Conservation (phyloP, 1,140 invertebrate genomes). For the Calosoma granatense region DNA sequence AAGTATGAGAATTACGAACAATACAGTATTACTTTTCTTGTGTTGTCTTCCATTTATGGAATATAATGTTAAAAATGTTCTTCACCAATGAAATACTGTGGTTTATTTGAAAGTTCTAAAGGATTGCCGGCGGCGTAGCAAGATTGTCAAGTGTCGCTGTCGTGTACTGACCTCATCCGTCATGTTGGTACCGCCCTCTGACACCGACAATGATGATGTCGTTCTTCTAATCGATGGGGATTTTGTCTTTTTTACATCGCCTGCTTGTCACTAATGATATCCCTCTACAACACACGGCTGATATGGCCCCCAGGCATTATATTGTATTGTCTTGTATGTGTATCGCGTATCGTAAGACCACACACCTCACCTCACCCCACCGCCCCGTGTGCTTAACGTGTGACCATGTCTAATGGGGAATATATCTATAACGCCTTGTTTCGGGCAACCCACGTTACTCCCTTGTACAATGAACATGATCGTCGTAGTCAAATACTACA, state of each 20-base stretch:
- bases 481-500: too few relatives aligned
- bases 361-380: neutral
- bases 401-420: neutral
- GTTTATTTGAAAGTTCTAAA: too few relatives aligned
- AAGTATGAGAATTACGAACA: too few relatives aligned
- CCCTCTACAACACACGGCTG: neutral
- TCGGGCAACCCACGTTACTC: too few relatives aligned
- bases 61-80: too few relatives aligned
- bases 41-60: too few relatives aligned
- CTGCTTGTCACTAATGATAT: slow-evolving; percentile 5
- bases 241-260: slow-evolving; percentile 8
- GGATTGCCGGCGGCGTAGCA: too few relatives aligned
- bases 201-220: slow-evolving; percentile 15
- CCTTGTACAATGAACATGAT: too few relatives aligned
- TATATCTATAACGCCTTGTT: too few relatives aligned
- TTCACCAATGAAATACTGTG: too few relatives aligned
- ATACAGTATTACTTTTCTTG: too few relatives aligned
- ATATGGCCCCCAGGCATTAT: neutral
- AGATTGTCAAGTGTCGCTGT: slow-evolving; percentile 20
- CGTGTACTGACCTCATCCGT: slow-evolving; percentile 21
- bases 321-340: neutral
- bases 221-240: slow-evolving; percentile 5
- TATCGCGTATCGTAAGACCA: neutral
- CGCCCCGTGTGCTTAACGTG: neutral
- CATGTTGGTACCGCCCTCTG: slow-evolving; percentile 14